Evolutionary conservation across 1,140 invertebrate species (phyloP).

Genomic region (Lutraria rhynchaena): DNA sequence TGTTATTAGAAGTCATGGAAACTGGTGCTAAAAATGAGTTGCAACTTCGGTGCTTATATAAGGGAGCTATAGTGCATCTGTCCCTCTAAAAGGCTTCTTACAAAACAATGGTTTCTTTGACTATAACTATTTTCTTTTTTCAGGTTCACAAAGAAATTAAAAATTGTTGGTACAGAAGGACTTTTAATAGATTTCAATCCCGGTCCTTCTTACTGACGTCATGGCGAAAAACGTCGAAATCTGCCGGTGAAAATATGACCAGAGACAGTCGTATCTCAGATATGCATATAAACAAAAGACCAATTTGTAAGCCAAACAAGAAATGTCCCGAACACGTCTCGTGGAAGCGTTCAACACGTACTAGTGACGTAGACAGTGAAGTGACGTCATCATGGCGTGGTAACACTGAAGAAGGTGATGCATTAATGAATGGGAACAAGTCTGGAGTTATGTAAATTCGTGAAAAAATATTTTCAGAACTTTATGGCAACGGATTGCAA

Average conservation of each 20-base stretch:
- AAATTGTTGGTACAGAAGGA: conserved; percentile 60
- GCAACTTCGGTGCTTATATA: too few species aligned
- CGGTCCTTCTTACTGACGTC: conserved; percentile 28
- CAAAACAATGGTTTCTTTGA: too few species aligned
- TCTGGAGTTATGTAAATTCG: too few species aligned
- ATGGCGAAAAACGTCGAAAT: conserved; percentile 29
- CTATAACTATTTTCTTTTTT: too few species aligned
- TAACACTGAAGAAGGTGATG: neutral
- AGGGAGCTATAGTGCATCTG: too few species aligned
- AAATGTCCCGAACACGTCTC: conserved; percentile 16
- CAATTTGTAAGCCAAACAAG: conserved; percentile 20
- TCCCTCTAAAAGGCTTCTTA: too few species aligned
- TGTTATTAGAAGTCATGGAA: too few species aligned
- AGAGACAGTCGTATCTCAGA: conserved; percentile 21
- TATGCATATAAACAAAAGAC: neutral
- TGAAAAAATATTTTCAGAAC: too few species aligned
- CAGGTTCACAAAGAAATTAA: conserved; percentile 81
- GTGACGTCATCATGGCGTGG: neutral
- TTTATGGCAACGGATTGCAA: too few species aligned
- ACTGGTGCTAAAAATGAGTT: too few species aligned
- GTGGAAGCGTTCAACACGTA: conserved; percentile 4
- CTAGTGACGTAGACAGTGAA: neutral
- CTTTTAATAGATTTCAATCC: conserved; percentile 14
- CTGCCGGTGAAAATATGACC: conserved; percentile 11
- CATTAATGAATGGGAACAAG: neutral